Evolutionary conservation across 2,888 invertebrate species (phyloP), one percentile per base, ranked within the genome.

Genomic region (Automeris io): DNA sequence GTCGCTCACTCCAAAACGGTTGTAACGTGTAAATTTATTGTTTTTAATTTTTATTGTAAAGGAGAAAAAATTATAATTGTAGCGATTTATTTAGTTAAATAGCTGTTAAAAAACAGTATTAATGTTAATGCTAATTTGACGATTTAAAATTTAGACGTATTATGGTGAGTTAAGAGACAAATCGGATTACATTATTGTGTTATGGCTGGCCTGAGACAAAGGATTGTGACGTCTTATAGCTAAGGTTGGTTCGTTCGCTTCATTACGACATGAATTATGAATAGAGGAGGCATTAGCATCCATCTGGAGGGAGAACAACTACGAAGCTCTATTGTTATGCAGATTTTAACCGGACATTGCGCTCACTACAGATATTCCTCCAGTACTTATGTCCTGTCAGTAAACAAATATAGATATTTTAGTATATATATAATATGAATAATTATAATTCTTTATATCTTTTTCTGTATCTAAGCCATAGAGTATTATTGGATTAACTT

Each of bases 241-340:
- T 40, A 50, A 59, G 47, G 43, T 52, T 51, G 38, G 61, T 61
- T 69, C 61, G 67, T 72, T 64, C 69, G 73, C 74, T 80, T 81
- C 79, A 80, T 80, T 79, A 79, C 55, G 67, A 61, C 73, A 77
- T 81, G 79, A 83, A 83, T 85, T 82, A 82, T 83, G 82, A 82
- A 82, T 81, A 65, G 64, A 59, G 58, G 54, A 48, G 65, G 66
- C 72, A 81, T 81, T 82, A 80, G 71, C 77, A 80, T 83, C 80
- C 70, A 80, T 77, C 79, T 78, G 69, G 65, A 72, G 74, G 63
- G 67, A 53, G 59, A 63, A 60, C 63, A 65, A 70, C 72, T 70
- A 70, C 69, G 62, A 68, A 56, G 55, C 62, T 57, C 66, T 58
- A 86, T 86, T 86, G 83, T 85, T 75, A 86, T 86, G 83, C 80